Percentiles rank a stretch among this genome's conserved stretches.
Evolutionary conservation across 2,113 vertebrate species (phyloP).

Genomic region (Pterophyllum scalare): DNA sequence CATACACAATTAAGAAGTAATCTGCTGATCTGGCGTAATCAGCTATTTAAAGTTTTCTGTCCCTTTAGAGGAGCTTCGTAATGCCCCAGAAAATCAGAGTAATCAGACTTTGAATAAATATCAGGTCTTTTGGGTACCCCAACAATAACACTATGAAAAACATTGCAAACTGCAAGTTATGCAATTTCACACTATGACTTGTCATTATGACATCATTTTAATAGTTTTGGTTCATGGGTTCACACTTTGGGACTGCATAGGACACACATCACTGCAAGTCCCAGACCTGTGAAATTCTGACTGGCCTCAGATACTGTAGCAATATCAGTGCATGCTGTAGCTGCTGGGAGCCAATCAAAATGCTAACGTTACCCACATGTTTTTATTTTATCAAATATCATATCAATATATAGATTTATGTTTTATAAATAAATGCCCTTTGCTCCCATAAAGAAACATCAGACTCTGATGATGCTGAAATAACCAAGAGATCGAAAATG

Average conservation of each 20-base stretch:
- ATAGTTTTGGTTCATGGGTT: neutral
- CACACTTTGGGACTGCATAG: neutral
- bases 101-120: neutral
- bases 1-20: neutral
- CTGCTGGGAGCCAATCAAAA: neutral
- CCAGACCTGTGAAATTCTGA: neutral
- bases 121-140: neutral
- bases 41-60: neutral
- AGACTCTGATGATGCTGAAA: neutral
- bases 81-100: constrained; percentile 6
- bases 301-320: neutral
- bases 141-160: neutral
- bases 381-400: neutral
- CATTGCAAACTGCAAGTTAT: neutral
- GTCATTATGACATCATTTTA: neutral
- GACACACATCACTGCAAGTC: neutral
- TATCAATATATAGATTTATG: constrained; percentile 2
- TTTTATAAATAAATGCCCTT: neutral
- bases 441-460: neutral
- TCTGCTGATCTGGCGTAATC: neutral
- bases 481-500: neutral
- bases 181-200: neutral
- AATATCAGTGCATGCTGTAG: constrained; percentile 7
- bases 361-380: neutral
- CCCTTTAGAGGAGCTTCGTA: neutral